Evolutionary conservation across 2,888 invertebrate genomes (phyloP).

Genomic region (Idaea biselata): DNA sequence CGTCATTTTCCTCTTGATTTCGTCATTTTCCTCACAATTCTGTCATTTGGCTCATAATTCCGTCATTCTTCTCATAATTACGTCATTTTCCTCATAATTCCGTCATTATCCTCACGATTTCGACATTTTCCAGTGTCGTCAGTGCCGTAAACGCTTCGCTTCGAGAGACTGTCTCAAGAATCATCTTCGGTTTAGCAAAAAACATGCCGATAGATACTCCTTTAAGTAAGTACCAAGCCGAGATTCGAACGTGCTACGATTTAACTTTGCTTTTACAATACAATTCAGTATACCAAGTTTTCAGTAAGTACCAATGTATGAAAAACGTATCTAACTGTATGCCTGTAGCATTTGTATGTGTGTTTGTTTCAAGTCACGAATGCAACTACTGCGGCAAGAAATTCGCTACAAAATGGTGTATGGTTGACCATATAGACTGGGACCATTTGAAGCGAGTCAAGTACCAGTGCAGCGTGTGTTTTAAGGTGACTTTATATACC

Average conservation of each 20-base stretch:
- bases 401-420: conserved; percentile 67
- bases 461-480: conserved; percentile 66
- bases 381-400: conserved; percentile 71
- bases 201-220: conserved; percentile 42
- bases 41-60: no score
- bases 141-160: conserved; percentile 63
- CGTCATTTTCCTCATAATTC: no score
- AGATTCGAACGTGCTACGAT: background rate
- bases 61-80: no score
- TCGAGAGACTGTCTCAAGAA: conserved; percentile 68
- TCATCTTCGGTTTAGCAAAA: conserved; percentile 67
- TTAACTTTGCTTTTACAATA: no score
- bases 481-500: conserved; percentile 49
- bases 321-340: no score
- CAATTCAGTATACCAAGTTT: no score
- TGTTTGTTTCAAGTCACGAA: conserved; percentile 50
- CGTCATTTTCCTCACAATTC: no score
- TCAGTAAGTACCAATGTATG: no score
- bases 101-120: background rate
- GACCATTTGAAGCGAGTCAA: conserved; percentile 67
- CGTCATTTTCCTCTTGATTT: no score
- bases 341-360: no score
- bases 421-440: conserved; percentile 72
- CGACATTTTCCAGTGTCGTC: conserved; percentile 37
- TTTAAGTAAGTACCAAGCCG: background rate